These are phyloP conservation scores for Pseudomyrmex cubaensis DNA, from an alignment of 1,140 invertebrate genomes.

Conservation along the genomic window DNA sequence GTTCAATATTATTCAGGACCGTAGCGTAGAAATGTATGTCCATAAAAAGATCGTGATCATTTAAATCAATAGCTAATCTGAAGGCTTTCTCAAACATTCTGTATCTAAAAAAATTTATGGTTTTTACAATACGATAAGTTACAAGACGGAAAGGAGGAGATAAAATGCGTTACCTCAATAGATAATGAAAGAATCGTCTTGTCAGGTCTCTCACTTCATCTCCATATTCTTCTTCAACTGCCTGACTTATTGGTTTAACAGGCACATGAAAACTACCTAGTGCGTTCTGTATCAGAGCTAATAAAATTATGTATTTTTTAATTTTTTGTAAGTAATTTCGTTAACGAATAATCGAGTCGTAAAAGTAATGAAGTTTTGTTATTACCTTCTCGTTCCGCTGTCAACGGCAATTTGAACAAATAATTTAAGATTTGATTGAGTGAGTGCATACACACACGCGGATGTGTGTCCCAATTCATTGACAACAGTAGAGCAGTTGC, in stretches of 20 bases:
- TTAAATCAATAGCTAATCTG: conserved; percentile 93
- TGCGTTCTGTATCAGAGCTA: conserved; percentile 89
- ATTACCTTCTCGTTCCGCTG: conserved; percentile 87
- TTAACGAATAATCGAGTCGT: background rate
- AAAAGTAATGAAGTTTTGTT: conserved; percentile 1
- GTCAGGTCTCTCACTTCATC: conserved; percentile 91
- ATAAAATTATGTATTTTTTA: conserved; percentile 19
- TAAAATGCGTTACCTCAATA: conserved; percentile 87
- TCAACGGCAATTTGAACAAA: conserved; percentile 88
- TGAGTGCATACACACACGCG: conserved; percentile 88
- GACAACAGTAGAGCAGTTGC: conserved; percentile 89
- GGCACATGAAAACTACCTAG: conserved; percentile 90
- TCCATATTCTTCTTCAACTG: conserved; percentile 89
- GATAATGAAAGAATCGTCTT: conserved; percentile 91
- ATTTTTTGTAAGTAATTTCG: conserved; percentile 4
- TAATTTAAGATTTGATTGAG: conserved; percentile 90
- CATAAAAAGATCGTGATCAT: conserved; percentile 93
- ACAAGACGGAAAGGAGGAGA: background rate
- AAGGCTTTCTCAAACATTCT: conserved; percentile 94
- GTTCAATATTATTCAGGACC: conserved; percentile 88
- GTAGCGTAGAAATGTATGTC: conserved; percentile 93
- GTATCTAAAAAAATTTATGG: conserved; percentile 85
- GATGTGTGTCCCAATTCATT: conserved; percentile 91
- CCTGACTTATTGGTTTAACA: conserved; percentile 87
- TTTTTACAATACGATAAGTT: background rate